Evolutionary conservation across 1,140 invertebrate species (phyloP), one percentile per base, ranked within the genome.

Genomic region (Potamilus streckersoni): DNA sequence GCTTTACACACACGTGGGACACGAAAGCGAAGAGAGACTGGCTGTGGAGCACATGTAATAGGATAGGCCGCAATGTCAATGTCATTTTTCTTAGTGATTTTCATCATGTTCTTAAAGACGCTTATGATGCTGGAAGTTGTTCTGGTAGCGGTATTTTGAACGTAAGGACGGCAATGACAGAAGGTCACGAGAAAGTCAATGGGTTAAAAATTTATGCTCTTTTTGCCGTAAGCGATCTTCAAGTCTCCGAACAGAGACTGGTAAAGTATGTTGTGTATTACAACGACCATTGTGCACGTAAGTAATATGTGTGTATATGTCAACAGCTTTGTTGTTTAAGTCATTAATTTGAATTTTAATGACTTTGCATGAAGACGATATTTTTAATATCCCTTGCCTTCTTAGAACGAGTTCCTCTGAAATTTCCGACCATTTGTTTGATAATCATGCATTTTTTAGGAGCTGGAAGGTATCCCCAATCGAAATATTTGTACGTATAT

Each of bases 1-100:
- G 82, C 20, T 83, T 81, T 69, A 81, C 80, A 2, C 82, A 83
- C 63, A 79, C 75, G 0, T 83, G 80, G 82, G 73, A 80, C 64
- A 79, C 73, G 3, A 23, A 19, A 16, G 57, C 17, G 12, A 81
- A 76, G 56, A 49, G 82, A 31, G 59, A 74, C 17, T 83, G 82
- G 82, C 67, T 83, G 13, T 83, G 82, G 82, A 68, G 58, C 5
- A 83, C 82, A 16, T 83, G 82, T 60, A 81, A 83, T 27, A 11
- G 75, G 19, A 56, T 57, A 4, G 82, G 82, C 38, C 65, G 82
- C n/a, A 73, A 83, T 56, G 57, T 83, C 27, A 66, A 23, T 23
- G 73, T 63, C 2, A 80, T 81, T 61, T 81, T 76, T 76, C 57
- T 83, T 2, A 72, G 77, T 13, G 79, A 83, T 23, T 72, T 83